Evolutionary conservation across 1,140 invertebrate species (phyloP), one percentile per base, ranked within the genome.

Genomic region (Diuraphis noxia): DNA sequence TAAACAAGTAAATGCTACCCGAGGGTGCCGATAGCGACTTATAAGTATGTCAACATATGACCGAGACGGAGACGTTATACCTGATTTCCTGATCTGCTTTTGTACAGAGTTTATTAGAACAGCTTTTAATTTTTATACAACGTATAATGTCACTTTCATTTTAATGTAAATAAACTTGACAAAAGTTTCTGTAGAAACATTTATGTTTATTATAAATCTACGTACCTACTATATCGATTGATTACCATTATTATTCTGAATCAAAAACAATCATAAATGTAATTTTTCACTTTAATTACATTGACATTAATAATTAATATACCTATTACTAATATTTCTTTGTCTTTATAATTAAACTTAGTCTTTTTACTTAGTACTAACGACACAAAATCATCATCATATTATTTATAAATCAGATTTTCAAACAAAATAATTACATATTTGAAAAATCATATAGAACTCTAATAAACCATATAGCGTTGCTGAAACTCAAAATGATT

Each of bases 21-120:
- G 85, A 86, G 85, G 85, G 85, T 86, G 21, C 34, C 21, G 85
- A 86, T 46, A 9, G 36, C 34, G 46, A 52, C n/a, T 52, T 86
- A 34, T 81, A 86, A 86, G 85, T 86, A 49, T 86, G 85, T 86
- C 85, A 34, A 86, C 46, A n/a, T 36, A 86, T 49, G n/a, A 36
- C 21, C n/a, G n/a, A 86, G n/a, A n/a, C n/a, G n/a, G n/a, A n/a
- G 40, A 1, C n/a, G 10, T n/a, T 49, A 25, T 86, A 49, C 34
- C 43, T 13, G n/a, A 34, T 86, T 86, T 86, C 84, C 84, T 49
- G 19, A 36, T 86, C 30, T 49, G 84, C 8, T 49, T 82, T 82
- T 41, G 17, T 41, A 82, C 81, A 34, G 30, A n/a, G 21, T 85
- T n/a, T 46, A 52, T 49, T 25, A 0, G 23, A 43, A 46, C 30